These are phyloP conservation scores for Bombus huntii DNA, from an alignment of 1,140 invertebrate species.

Conservation along the genomic window DNA sequence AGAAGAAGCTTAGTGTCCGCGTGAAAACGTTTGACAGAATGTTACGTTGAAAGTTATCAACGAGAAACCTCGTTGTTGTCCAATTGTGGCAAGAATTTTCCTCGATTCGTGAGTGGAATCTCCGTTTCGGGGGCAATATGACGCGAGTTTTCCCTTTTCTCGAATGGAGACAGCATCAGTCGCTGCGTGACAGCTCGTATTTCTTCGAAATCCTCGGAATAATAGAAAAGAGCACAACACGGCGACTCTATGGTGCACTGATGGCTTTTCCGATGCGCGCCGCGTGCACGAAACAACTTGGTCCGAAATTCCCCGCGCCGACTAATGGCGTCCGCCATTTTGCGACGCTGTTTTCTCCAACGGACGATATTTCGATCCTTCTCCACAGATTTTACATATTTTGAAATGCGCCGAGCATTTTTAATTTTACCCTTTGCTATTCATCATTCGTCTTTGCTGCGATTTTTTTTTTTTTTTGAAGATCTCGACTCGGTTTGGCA, in stretches of 20 bases:
- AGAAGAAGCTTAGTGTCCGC: too few species aligned
- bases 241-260: constrained; percentile 50
- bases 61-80: neutral
- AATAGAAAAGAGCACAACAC: constrained; percentile 28
- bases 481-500: too few species aligned
- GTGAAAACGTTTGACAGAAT: accelerated
- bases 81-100: neutral
- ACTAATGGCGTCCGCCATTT: constrained; percentile 60
- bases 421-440: too few species aligned
- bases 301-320: constrained; percentile 36
- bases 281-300: constrained; percentile 57
- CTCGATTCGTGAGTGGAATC: neutral
- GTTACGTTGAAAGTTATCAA: too few species aligned
- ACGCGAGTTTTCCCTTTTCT: neutral
- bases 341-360: constrained; percentile 1
- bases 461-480: too few species aligned
- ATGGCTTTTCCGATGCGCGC: constrained; percentile 68
- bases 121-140: neutral
- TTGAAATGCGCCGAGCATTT: too few species aligned
- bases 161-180: neutral
- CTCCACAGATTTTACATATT: too few species aligned
- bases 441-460: too few species aligned
- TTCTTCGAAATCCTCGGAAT: constrained; percentile 37
- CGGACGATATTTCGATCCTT: neutral
- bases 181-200: constrained; percentile 20